A percentile compares a stretch with the other conserved stretches of the same genome.
These are phyloP conservation scores for Aquatica leii DNA, from an alignment of 2,888 invertebrate genomes.

Conservation along the genomic window DNA sequence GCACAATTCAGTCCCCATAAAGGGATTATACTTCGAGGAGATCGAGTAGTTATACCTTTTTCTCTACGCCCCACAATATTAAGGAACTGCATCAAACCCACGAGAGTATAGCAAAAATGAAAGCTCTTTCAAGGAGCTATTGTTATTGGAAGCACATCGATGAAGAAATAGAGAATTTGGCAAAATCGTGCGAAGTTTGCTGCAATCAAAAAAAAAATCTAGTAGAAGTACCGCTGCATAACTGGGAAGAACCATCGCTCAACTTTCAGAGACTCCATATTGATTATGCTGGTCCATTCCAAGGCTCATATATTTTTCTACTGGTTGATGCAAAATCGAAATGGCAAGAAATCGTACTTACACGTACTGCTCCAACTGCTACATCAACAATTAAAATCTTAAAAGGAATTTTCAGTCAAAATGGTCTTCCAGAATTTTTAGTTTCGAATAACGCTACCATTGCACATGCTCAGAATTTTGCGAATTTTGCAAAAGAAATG, in stretches of 20 bases:
- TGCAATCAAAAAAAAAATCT: background rate
- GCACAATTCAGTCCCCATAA: background rate
- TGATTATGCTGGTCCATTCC: too few species aligned
- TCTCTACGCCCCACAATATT: background rate
- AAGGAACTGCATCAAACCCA: background rate
- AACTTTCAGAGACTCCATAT: too few species aligned
- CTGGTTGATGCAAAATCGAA: too few species aligned
- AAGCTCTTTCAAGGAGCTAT: background rate
- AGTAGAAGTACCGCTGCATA: background rate
- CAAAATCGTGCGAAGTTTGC: background rate
- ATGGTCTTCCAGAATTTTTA: background rate
- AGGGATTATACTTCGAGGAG: background rate
- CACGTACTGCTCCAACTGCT: background rate
- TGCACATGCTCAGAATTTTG: background rate
- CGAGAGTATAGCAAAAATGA: background rate
- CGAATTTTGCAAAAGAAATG: background rate
- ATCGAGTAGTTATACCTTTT: background rate
- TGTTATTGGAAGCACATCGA: background rate
- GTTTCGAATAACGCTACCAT: background rate
- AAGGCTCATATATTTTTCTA: too few species aligned
- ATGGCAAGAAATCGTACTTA: background rate
- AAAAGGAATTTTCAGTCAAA: background rate
- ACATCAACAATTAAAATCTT: background rate
- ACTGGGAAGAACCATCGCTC: too few species aligned
- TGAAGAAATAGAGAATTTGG: background rate